Base-by-base conservation (phyloP, 2,797 vertebrate genomes). In the Phoeniculus purpureus region DNA sequence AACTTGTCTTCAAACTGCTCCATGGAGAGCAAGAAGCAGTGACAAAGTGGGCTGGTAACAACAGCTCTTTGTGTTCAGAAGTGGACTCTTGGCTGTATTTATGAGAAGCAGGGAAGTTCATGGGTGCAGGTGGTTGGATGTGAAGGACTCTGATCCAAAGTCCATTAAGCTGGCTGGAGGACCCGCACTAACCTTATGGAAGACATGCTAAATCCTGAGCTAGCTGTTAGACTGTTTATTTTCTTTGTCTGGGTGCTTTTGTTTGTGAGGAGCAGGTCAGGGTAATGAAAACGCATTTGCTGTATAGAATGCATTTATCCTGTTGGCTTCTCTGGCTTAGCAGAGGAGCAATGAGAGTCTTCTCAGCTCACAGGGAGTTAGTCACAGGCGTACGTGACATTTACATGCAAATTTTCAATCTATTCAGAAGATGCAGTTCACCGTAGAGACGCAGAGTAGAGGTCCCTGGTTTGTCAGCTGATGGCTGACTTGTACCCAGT, bases 401-500 rank as follows among this genome's bases (percentile, higher is more conserved):
- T 74, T 40, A 52, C 72, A 19, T 13, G 32, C 59, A 81, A 25
- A 37, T 48, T 87, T 48, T 68, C 65, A 23, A 51, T 54, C 10
- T 56, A 10, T 50, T 90, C 31, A 70, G 64, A 77, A 71, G 50
- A 51, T 17, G 18, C n/a, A 80, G 26, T 25, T 90, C 75, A 54
- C 22, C 43, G 31, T 0, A 58, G 27, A 73, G 40, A 27, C 25
- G 22, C 15, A 14, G 10, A 62, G 20, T 10, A 14, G 12, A 84
- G 23, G 25, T 79, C 25, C 15, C 37, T 64, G 58, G 12, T 26
- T 20, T 12, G 43, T 90, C 90, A 94, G 86, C 86, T 94, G 88
- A 77, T 4, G 4, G 15, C 50, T 91, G 75, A 84, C 20, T 37
- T 5, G 0, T 40, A 37, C 9, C 7, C 0, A 0, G 61, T 32